Base-by-base conservation (phyloP, 2,888 invertebrate genomes). In the Subacronicta megacephala region DNA sequence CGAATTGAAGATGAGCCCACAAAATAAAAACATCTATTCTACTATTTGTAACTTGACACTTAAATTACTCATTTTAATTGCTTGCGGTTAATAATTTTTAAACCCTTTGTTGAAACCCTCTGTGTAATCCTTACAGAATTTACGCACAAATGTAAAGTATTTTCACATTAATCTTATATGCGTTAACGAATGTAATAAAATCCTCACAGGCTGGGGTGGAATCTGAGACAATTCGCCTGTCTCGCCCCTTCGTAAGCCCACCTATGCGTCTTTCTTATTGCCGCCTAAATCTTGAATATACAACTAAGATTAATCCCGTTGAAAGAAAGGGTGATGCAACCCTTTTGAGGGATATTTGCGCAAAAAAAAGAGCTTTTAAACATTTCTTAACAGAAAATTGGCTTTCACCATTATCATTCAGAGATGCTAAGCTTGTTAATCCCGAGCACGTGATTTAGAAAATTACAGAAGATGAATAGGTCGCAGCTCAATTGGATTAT, bases 201-300 rank as follows among this genome's bases (percentile, higher is more conserved):
- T 90, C 89, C 85, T 84, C 80, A 78, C 74, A 73, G 75, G 84
- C 81, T 80, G 87, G 87, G 87, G 83, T 83, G 83, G 90, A 90
- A 91, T 90, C 90, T 90, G 90, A 93, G 93, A 94, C 93, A 93
- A 93, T 94, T 94, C 92, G 92, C 91, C 87, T 81, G 80, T 82
- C 84, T 78, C 84, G 80, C 90, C 88, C 91, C 88, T 85, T 76
- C 67, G 80, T 93, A 92, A 93, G 92, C 93, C 90, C 89, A 93
- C 93, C 93, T 92, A 93, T 94, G 89, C 85, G 85, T 94, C 94
- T 93, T 93, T 93, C 93, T 94, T 94, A 93, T 91, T 89, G 92
- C 90, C 87, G 87, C 84, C 92, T 92, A 92, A 92, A 93, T 93
- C 93, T 93, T 90, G 88, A 92, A 93, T 92, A 93, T 93, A 93